Base-by-base conservation (phyloP, 1,140 invertebrate species). In the Sarcophaga bullata region DNA sequence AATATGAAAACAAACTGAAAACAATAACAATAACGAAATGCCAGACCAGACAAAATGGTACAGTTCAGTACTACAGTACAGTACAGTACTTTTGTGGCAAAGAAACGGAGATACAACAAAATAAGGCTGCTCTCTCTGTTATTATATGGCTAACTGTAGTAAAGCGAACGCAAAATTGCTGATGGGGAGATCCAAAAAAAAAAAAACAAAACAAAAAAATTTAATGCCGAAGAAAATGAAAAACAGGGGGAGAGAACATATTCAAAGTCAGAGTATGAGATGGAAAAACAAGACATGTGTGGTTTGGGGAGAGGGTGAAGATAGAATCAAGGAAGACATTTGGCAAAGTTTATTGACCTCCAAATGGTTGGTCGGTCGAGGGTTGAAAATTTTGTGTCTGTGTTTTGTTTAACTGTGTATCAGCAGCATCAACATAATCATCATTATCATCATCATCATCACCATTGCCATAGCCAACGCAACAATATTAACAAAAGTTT, bases 351-450 rank as follows among this genome's bases (percentile, higher is more conserved):
- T 50, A 78, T 50, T 78, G 75, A 78, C 75, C 75, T 78, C 75
- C 15, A 50, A n/a, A 78, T 78, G 48, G 75, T 78, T 78, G 48
- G 75, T 78, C 75, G 19, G 17, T 72, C 37, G 75, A 78, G 75
- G 75, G 75, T 78, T 78, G 75, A 49, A 78, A 76, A 78, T 78
- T 78, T 11, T 76, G 25, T 78, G 75, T 25, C 46, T 76, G n/a
- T 78, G 75, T 50, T 19, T 19, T 25, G n/a, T 68, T 68, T 9
- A 19, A 68, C 62, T 25, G n/a, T 68, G 17, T 25, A 25, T 68
- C 62, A 9, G n/a, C 62, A 19, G 62, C 62, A 68, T 68, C 62
- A 68, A 19, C 62, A 68, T 6, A n/a, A 68, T 68, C 50, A 9
- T 10, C 50, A 52, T 9, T 6, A 52, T 13, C 50, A 68, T 68